Evolutionary conservation across 1,140 invertebrate genomes (phyloP).

Genomic region (Drosophila truncata): DNA sequence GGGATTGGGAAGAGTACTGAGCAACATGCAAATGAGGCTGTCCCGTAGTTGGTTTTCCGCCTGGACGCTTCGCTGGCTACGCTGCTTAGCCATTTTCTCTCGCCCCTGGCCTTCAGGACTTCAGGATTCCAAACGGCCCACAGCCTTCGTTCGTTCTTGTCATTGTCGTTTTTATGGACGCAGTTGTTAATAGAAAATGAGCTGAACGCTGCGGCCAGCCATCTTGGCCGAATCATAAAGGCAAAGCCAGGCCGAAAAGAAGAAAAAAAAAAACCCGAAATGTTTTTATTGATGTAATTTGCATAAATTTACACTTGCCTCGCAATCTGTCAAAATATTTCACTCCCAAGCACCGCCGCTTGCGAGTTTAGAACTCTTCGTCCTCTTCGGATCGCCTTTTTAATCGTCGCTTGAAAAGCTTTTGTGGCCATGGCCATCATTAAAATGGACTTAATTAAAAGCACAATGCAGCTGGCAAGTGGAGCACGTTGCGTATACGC

Average conservation of each 20-base stretch:
- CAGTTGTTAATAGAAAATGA: conserved; percentile 84
- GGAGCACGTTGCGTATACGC: conserved; percentile 70
- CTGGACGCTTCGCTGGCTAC: conserved; percentile 79
- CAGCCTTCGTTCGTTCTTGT: conserved; percentile 25
- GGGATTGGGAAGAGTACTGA: conserved; percentile 6
- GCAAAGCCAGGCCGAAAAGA: conserved; percentile 20
- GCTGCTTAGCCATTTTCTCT: conserved; percentile 45
- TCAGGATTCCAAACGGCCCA: conserved; percentile 16
- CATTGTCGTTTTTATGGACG: conserved; percentile 75
- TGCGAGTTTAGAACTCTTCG: conserved; percentile 15
- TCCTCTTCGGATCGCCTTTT: conserved; percentile 8
- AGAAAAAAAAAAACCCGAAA: conserved; percentile 63
- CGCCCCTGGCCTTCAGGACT: conserved; percentile 10
- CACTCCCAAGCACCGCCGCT: conserved; percentile 6
- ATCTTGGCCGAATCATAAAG: conserved; percentile 80
- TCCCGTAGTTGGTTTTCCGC: conserved; percentile 82
- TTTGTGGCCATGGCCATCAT: conserved; percentile 65
- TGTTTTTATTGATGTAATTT: conserved; percentile 84
- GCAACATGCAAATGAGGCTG: conserved; percentile 79
- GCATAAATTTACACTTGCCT: conserved; percentile 81
- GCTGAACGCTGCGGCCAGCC: conserved; percentile 67
- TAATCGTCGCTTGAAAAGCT: conserved; percentile 50
- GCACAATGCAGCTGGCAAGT: conserved; percentile 48
- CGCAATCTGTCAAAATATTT: conserved; percentile 81
- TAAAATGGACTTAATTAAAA: conserved; percentile 79